Evolutionary conservation across 2,888 invertebrate genomes (phyloP), one percentile per base, ranked within the genome.

Genomic region (Ommatoiulus sabulosus): DNA sequence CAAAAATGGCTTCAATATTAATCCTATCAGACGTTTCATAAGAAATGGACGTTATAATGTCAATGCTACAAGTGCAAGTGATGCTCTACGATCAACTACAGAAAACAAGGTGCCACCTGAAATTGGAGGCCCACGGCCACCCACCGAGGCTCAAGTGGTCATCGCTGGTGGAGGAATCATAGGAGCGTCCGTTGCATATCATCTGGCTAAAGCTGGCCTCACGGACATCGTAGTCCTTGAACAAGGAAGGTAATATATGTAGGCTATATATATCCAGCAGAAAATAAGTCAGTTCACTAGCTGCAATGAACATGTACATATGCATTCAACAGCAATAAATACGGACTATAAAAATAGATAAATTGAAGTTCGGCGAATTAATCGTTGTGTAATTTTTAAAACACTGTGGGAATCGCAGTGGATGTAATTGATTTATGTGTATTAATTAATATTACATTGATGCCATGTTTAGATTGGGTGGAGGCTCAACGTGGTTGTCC

Each of bases 131-230:
- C 35, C 48, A 17, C 84, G 48, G 20, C 86, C 86, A n/a, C 95
- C 95, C 6, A 92, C 92, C 84, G 93, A 95, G 91, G 94, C 96
- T 0, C 94, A 94, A 91, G 97, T 97, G 84, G 96, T 97, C 84
- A 95, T 98, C 91, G 97, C 97, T 92, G 98, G 98, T 3, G 98
- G 97, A 20, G 98, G 98, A 44, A 95, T 97, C 84, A 96, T 97
- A 94, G 98, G 98, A 5, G 96, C 97, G 12, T 96, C 98, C 2
- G 97, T 98, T 10, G 98, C 97, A 15, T 98, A 98, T 92, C 97
- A 98, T 92, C 93, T 98, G 86, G 96, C 97, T 0, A 93, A 95
- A 91, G 93, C 96, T 90, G 98, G 98, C 88, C 96, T 96, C 95
- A 97, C 96, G 10, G 95, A 97, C 90, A 97, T 97, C 0, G 93